These are phyloP conservation scores for Drosophila punjabiensis DNA, from an alignment of 1,140 invertebrate genomes.

Conservation along the genomic window DNA sequence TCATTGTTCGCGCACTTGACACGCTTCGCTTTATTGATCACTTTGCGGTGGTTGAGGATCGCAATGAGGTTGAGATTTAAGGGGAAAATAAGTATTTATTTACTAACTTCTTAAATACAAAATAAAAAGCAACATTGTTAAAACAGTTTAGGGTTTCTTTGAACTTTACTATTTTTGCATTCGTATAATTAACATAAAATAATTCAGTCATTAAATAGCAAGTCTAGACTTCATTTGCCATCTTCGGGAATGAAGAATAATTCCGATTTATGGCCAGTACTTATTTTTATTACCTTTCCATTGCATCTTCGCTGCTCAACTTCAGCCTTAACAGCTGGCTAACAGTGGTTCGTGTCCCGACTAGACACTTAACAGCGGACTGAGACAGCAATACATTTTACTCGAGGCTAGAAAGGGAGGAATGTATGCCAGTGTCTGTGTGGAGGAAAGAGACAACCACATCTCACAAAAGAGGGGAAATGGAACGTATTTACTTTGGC, in stretches of 20 bases:
- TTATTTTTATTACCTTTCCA: background rate
- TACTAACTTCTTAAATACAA: background rate
- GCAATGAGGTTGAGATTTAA: background rate
- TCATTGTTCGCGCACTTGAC: slow-evolving; percentile 47
- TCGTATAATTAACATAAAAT: background rate
- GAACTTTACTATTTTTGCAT: background rate
- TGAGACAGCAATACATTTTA: slow-evolving; percentile 9
- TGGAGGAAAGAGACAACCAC: slow-evolving; percentile 13
- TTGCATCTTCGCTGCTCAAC: background rate
- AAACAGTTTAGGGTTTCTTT: background rate
- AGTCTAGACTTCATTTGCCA: slow-evolving; percentile 27
- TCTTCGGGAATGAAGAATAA: slow-evolving; percentile 8
- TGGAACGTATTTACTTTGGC: slow-evolving; percentile 32
- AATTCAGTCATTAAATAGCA: background rate
- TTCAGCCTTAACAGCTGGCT: slow-evolving; percentile 10
- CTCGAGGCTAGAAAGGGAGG: slow-evolving; percentile 6
- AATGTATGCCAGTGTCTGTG: background rate
- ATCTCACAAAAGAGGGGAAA: slow-evolving; percentile 43
- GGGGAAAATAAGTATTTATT: background rate
- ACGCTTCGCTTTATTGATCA: slow-evolving; percentile 12
- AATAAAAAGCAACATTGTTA: too few species aligned
- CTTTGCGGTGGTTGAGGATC: slow-evolving; percentile 18
- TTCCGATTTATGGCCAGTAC: slow-evolving; percentile 1
- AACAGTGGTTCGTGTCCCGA: slow-evolving; percentile 59
- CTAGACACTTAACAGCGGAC: slow-evolving; percentile 10